These are phyloP conservation scores for Etheostoma perlongum DNA, from an alignment of 2,797 vertebrate genomes.

Conservation along the genomic window DNA sequence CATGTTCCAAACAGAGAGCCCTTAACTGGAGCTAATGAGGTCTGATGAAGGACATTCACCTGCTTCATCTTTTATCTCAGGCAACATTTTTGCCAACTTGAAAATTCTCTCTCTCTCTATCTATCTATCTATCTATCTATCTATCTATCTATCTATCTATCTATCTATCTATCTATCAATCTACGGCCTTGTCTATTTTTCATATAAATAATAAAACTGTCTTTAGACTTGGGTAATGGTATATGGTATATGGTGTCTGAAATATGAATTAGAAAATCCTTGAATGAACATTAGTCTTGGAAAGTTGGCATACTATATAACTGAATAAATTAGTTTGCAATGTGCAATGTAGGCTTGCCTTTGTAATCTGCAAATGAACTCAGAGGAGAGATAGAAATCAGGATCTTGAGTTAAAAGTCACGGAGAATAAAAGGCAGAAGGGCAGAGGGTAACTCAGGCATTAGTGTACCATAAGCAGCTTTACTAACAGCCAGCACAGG, in stretches of 20 bases:
- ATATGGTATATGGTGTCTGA: rapidly evolving
- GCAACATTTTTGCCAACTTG: not conserved
- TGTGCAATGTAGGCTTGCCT: not conserved
- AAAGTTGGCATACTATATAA: not conserved
- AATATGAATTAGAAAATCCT: not conserved
- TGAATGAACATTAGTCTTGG: not conserved
- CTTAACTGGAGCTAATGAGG: constrained; percentile 31
- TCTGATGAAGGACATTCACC: constrained; percentile 24
- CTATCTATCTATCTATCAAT: not conserved
- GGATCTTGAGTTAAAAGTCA: constrained; percentile 21
- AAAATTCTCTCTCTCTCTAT: not conserved
- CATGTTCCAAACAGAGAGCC: constrained; percentile 26
- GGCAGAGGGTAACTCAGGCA: constrained; percentile 1
- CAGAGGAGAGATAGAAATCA: not conserved
- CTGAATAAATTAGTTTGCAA: not conserved
- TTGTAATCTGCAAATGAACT: not conserved
- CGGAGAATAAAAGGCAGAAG: constrained; percentile 6
- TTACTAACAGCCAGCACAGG: constrained; percentile 24
- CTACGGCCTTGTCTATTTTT: not conserved
- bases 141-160: not conserved
- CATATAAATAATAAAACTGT: not conserved
- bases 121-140: no score
- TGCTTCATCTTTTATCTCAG: constrained; percentile 1
- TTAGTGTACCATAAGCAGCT: constrained; percentile 34
- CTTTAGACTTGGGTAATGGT: no score